Evolutionary conservation across 2,113 vertebrate genomes (phyloP), one percentile per base, ranked within the genome.

Genomic region (Hypocryptadius cinnamomeus): DNA sequence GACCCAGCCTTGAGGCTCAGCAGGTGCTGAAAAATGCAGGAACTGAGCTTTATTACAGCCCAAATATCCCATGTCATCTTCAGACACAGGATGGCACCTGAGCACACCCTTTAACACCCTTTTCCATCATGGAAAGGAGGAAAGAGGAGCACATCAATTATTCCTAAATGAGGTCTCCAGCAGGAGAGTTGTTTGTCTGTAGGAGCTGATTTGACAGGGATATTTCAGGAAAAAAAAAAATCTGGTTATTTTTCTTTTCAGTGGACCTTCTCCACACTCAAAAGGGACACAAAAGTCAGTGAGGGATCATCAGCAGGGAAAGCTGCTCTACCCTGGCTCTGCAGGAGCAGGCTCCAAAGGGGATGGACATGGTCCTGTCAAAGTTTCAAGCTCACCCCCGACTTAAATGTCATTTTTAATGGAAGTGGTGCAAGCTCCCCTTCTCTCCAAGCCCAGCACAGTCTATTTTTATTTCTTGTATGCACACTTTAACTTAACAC

Each of bases 131-230:
- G 22, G 10, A 33, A 30, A 42, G n/a, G 2, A 63, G 45, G 8
- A 37, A n/a, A 50, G 22, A 72, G 35, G 5, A 64, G 5, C 15
- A 3, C 22, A 44, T 8, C 33, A 27, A 1, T 51, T 33, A 56
- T n/a, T 82, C 40, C 59, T 44, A n/a, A 40, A 85, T 3, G 7
- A 51, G 15, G 25, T 17, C 51, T 48, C 42, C 44, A 76, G 5
- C n/a, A 79, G 57, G 13, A 64, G 15, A 68, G 9, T 0, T 0
- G 7, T 20, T 63, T 39, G 15, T 10, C 48, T 79, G 33, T 6
- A 48, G 42, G 64, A 59, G 22, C 11, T 35, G 15, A 27, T 44
- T n/a, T 11, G 5, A 42, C 3, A 7, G 0, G 1, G 72, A 1
- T 11, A 60, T 47, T 54, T 73, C 65, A 39, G 68, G 40, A 15